Evolutionary conservation across 1,140 invertebrate genomes (phyloP).

Genomic region (Caenorhabditis remanei): DNA sequence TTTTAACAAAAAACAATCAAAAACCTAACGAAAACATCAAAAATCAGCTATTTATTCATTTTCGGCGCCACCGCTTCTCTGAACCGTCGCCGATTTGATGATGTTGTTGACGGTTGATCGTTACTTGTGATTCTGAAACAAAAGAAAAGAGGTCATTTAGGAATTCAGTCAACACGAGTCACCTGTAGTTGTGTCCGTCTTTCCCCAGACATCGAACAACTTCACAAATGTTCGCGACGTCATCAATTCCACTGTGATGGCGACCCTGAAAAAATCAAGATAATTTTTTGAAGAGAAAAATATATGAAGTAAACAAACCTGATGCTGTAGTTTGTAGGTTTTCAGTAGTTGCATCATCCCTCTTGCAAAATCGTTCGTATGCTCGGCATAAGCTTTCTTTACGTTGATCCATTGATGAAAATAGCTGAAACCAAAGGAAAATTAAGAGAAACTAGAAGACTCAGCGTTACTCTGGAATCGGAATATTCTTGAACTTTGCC

Average conservation of each 20-base stretch:
- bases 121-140: slow-evolving; percentile 15
- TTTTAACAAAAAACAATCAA: background rate
- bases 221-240: slow-evolving; percentile 61
- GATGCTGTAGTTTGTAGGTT: slow-evolving; percentile 47
- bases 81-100: background rate
- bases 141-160: slow-evolving; percentile 11
- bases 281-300: background rate
- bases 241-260: slow-evolving; percentile 66
- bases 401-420: slow-evolving; percentile 66
- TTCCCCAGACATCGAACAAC: slow-evolving; percentile 60
- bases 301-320: background rate
- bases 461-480: slow-evolving; percentile 24
- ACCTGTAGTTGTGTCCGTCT: slow-evolving; percentile 45
- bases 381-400: slow-evolving; percentile 54
- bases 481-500: slow-evolving; percentile 39
- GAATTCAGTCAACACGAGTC: slow-evolving; percentile 17
- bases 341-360: slow-evolving; percentile 59
- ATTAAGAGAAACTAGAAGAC: background rate
- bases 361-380: slow-evolving; percentile 54
- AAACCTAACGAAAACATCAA: background rate
- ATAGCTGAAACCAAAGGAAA: background rate
- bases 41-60: background rate
- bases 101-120: background rate
- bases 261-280: slow-evolving; percentile 59
- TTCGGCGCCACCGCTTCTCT: background rate